Evolutionary conservation across 1,140 invertebrate species (phyloP).

Genomic region (Chironomus tepperi): DNA sequence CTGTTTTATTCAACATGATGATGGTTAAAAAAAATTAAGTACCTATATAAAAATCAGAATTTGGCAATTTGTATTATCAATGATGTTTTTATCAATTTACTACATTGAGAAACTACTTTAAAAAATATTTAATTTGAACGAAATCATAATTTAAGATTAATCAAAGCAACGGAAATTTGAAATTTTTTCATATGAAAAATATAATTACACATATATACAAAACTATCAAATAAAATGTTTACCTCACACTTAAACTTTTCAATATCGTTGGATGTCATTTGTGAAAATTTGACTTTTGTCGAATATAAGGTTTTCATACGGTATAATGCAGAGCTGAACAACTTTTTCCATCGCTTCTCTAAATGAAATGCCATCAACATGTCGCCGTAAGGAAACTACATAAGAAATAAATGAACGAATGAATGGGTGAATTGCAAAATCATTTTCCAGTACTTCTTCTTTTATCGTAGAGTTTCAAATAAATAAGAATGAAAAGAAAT

Average conservation of each 20-base stretch:
- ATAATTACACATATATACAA: too few species aligned
- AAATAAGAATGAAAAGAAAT: not conserved
- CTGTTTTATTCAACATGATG: too few species aligned
- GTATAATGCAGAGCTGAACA: slow-evolving; percentile 57
- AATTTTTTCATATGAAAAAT: too few species aligned
- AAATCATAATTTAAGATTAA: too few species aligned
- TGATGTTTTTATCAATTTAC: not conserved
- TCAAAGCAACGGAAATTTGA: too few species aligned
- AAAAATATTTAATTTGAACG: too few species aligned
- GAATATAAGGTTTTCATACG: slow-evolving; percentile 56
- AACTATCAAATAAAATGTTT: slow-evolving; percentile 30
- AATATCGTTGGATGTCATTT: slow-evolving; percentile 63
- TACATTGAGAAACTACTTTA: too few species aligned
- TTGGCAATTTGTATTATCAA: too few species aligned
- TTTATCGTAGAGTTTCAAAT: not conserved
- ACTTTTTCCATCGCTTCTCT: slow-evolving; percentile 55
- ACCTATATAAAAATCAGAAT: too few species aligned
- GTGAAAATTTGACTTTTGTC: slow-evolving; percentile 69
- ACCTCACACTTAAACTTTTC: slow-evolving; percentile 54
- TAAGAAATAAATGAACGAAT: not conserved
- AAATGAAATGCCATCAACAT: slow-evolving; percentile 48
- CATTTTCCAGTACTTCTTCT: not conserved
- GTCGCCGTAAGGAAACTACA: slow-evolving; percentile 38
- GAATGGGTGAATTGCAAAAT: not conserved
- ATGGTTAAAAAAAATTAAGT: too few species aligned